A percentile compares a stretch with the other conserved stretches of the same genome.
Evolutionary conservation across 1,140 invertebrate species (phyloP).

Genomic region (Bombus vancouverensis): DNA sequence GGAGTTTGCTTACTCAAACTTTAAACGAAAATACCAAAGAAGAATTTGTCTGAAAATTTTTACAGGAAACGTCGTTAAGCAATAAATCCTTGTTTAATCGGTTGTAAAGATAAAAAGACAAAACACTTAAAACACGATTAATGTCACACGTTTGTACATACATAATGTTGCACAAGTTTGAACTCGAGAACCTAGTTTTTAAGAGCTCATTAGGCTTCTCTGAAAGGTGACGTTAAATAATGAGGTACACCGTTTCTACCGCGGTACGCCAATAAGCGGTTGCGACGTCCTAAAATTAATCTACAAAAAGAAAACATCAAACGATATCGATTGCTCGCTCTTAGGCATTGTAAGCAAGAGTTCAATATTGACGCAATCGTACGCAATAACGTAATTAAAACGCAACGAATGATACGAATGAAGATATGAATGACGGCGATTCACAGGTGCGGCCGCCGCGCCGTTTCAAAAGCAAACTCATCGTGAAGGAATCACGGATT

Average conservation of each 20-base stretch:
- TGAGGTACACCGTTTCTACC: slow-evolving; percentile 5
- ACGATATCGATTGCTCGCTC: not conserved
- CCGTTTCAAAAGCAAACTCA: slow-evolving; percentile 28
- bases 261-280: not conserved
- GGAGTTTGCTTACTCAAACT: no score
- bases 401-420: not conserved
- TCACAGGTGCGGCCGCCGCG: slow-evolving; percentile 21
- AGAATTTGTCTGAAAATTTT: not conserved
- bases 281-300: slow-evolving; percentile 8
- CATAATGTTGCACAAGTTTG: not conserved
- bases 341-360: not conserved
- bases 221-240: not conserved
- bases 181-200: not conserved
- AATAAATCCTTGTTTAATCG: not conserved
- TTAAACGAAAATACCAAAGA: not conserved
- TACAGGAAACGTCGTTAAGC: not conserved
- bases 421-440: slow-evolving; percentile 21
- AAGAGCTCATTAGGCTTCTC: not conserved
- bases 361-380: slow-evolving; percentile 5
- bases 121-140: not conserved
- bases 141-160: no score
- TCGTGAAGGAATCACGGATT: slow-evolving; percentile 42
- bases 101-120: not conserved
- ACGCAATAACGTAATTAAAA: not conserved
- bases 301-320: not conserved